These are phyloP conservation scores for Holothuria scabra DNA, from an alignment of 53 echinoderm and acorn worm species.

Conservation along the genomic window DNA sequence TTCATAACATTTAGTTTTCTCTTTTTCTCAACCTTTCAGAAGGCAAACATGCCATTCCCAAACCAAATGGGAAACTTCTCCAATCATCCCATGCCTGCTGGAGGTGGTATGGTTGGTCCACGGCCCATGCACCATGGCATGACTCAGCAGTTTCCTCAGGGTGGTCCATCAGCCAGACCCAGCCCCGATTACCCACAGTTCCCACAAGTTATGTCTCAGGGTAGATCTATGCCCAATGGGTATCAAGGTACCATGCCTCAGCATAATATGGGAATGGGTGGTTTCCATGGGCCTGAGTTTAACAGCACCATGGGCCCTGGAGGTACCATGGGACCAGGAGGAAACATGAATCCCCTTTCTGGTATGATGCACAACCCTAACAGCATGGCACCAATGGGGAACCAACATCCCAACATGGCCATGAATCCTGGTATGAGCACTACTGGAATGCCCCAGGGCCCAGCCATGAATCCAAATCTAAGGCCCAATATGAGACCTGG, in stretches of 20 bases:
- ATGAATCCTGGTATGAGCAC: constrained; percentile 71
- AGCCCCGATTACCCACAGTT: constrained; percentile 71
- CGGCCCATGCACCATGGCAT: constrained; percentile 77
- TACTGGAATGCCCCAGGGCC: constrained; percentile 40
- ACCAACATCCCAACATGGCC: constrained; percentile 76
- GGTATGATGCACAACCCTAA: constrained; percentile 67
- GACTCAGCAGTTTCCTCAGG: constrained; percentile 77
- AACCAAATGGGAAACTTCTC: constrained; percentile 60
- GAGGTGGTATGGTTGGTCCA: constrained; percentile 71
- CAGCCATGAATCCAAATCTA: constrained; percentile 79
- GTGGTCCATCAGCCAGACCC: constrained; percentile 52
- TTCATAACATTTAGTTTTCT: background rate
- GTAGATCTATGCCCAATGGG: constrained; percentile 54
- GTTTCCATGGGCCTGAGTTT: constrained; percentile 37
- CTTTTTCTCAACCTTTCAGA: constrained; percentile 18
- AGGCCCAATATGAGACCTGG: constrained; percentile 69
- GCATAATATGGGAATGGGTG: constrained; percentile 44
- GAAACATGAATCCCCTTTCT: constrained; percentile 36
- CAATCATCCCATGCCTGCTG: constrained; percentile 53
- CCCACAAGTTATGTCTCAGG: constrained; percentile 80
- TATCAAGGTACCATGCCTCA: constrained; percentile 77
- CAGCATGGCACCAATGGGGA: constrained; percentile 70
- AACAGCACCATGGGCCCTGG: constrained; percentile 46
- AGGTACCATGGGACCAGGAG: constrained; percentile 34
- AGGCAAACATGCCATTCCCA: constrained; percentile 59